Conservation (phyloP, 2,113 vertebrate genomes). For the Mustela lutreola region DNA sequence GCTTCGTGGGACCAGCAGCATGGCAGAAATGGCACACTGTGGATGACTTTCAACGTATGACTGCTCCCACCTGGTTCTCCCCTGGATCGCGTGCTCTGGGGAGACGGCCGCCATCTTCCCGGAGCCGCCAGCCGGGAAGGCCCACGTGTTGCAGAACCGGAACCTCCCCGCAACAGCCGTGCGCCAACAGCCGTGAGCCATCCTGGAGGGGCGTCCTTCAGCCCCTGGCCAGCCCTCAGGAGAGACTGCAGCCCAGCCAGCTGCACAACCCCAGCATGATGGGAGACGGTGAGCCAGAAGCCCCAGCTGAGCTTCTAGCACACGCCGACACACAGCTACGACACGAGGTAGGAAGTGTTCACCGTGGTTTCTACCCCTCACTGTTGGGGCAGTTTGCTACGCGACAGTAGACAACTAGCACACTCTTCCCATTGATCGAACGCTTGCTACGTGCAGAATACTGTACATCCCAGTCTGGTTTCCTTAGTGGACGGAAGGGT, state of each 20-base stretch:
- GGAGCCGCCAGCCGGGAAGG: neutral
- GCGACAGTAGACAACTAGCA: accelerated
- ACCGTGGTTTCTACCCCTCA: accelerated
- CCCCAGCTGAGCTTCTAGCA: accelerated
- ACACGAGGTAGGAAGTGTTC: accelerated
- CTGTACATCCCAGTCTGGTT: too few species aligned
- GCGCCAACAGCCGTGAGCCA: neutral
- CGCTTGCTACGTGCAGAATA: accelerated
- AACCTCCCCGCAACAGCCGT: accelerated
- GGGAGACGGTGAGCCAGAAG: neutral
- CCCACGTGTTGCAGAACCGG: accelerated
- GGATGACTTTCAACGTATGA: accelerated
- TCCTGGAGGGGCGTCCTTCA: neutral
- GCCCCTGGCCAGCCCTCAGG: neutral
- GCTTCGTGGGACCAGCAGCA: accelerated
- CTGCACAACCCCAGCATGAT: neutral
- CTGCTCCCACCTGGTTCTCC: neutral
- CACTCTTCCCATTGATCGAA: neutral
- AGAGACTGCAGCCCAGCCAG: neutral
- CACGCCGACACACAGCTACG: accelerated
- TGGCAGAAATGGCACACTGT: neutral
- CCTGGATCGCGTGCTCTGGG: neutral
- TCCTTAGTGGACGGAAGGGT: accelerated
- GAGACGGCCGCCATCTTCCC: accelerated
- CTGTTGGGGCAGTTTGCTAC: accelerated